These are phyloP conservation scores for Chamaetylas fuelleborni DNA, from an alignment of 2,113 vertebrate species.

Conservation along the genomic window DNA sequence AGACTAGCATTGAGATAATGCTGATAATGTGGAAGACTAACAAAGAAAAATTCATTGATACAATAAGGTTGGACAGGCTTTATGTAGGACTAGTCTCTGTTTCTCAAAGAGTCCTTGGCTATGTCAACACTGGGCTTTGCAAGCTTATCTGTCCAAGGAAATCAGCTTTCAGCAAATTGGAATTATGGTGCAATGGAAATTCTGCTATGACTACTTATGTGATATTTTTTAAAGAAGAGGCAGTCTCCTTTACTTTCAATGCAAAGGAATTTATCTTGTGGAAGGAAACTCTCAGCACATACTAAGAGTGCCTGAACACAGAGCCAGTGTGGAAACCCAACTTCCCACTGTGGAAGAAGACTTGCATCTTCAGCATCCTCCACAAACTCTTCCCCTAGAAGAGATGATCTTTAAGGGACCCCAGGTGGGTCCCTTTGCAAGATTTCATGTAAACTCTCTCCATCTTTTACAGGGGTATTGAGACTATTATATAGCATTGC, in stretches of 20 bases:
- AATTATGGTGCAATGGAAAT: not conserved
- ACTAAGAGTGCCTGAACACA: not conserved
- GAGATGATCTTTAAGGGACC: not conserved
- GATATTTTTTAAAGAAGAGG: not conserved
- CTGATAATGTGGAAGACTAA: not conserved
- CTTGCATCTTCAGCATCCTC: not conserved
- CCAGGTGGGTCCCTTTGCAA: not conserved
- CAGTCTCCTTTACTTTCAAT: not conserved
- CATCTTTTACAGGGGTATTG: not conserved
- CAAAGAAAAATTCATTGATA: not conserved
- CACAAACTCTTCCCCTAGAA: not conserved
- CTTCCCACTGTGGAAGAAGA: not conserved
- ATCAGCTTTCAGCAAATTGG: not conserved
- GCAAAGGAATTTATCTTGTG: not conserved
- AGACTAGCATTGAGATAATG: not conserved
- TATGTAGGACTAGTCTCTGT: not conserved
- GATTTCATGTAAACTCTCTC: not conserved
- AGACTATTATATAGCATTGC: not conserved
- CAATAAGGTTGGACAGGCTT: not conserved
- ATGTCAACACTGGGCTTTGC: not conserved
- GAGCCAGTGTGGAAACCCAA: not conserved
- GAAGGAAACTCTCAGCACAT: not conserved
- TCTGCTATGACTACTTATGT: not conserved
- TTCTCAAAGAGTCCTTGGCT: not conserved
- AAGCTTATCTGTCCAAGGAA: not conserved